A percentile compares a stretch with the other conserved stretches of the same genome.
Evolutionary conservation across 2,888 invertebrate genomes (phyloP).

Genomic region (Acanthacorydalis orientalis): DNA sequence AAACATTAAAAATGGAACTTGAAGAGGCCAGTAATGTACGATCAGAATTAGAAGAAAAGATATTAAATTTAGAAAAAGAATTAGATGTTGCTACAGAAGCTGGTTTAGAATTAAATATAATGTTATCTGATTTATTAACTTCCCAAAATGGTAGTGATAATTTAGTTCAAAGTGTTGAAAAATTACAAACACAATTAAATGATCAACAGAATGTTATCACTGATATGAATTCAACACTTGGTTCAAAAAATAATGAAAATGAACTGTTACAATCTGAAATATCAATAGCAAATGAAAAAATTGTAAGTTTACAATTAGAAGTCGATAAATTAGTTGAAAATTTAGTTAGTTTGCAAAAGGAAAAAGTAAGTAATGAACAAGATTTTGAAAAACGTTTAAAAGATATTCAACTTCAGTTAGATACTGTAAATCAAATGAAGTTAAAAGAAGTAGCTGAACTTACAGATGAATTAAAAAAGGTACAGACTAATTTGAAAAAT

Average conservation of each 20-base stretch:
- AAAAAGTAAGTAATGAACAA: conserved; percentile 28
- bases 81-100: conserved; percentile 69
- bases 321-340: conserved; percentile 23
- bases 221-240: conserved; percentile 31
- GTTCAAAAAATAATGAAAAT: conserved; percentile 35
- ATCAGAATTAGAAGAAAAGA: conserved; percentile 44
- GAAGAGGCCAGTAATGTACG: conserved; percentile 31
- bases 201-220: conserved; percentile 41
- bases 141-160: conserved; percentile 50
- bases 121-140: conserved; percentile 45
- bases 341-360: conserved; percentile 23
- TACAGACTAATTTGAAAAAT: not conserved
- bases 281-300: conserved; percentile 22
- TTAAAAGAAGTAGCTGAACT: conserved; percentile 21
- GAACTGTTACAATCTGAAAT: conserved; percentile 29
- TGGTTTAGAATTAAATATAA: conserved; percentile 53
- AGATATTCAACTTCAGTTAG: conserved; percentile 22
- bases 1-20: conserved; percentile 46
- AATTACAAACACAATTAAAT: conserved; percentile 44
- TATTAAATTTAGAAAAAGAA: conserved; percentile 50
- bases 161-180: conserved; percentile 44
- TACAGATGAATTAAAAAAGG: conserved; percentile 17
- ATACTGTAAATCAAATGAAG: conserved; percentile 20
- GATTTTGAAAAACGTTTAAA: conserved; percentile 20
- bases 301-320: conserved; percentile 21